phyloP scores from a whole-genome alignment of 2,797 vertebrate genomes.

The Aldrovandia affinis region DNA sequence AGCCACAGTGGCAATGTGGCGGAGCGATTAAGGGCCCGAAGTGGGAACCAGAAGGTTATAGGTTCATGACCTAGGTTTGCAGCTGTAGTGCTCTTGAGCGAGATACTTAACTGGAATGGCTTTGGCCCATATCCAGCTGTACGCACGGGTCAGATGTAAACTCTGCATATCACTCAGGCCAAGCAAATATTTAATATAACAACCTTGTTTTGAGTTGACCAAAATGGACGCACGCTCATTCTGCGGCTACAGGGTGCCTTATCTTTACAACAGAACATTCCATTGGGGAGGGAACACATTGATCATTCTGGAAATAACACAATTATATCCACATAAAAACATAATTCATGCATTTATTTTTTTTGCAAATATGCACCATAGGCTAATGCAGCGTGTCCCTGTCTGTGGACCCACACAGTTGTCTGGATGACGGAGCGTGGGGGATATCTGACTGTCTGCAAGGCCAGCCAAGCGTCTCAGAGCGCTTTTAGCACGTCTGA shows the following conservation, averaged over 20 bases:
- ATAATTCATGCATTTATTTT: background rate
- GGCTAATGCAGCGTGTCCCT: background rate
- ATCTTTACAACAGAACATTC: background rate
- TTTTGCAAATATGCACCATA: background rate
- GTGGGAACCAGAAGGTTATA: background rate
- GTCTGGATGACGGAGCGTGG: background rate
- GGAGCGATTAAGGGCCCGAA: background rate
- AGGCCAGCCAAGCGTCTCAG: background rate
- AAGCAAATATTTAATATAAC: background rate
- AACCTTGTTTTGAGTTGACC: background rate
- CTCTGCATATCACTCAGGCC: background rate
- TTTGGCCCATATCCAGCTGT: background rate
- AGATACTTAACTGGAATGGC: background rate
- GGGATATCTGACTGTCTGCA: too few species aligned
- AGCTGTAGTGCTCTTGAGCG: background rate
- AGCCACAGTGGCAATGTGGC: background rate
- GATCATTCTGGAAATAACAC: background rate
- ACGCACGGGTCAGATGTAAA: background rate
- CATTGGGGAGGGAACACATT: background rate
- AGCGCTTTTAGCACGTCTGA: background rate
- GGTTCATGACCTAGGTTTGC: background rate
- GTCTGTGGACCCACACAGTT: background rate
- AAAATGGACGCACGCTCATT: background rate
- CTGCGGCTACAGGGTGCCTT: background rate
- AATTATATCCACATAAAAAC: background rate